Base-by-base conservation (phyloP, 2,888 invertebrate genomes). In the Dicycla oo region DNA sequence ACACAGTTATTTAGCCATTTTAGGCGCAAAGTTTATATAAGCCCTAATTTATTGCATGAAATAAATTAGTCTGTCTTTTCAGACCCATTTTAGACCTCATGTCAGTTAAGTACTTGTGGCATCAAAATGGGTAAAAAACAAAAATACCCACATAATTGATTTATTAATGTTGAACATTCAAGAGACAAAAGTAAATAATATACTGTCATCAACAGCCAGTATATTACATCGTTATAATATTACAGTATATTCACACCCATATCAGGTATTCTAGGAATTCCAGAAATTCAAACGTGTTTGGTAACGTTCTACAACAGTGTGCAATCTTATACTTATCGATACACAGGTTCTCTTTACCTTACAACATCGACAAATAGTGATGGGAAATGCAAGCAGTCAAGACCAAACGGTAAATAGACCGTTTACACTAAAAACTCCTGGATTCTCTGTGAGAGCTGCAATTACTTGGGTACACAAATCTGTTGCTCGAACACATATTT, bases 1-100 rank as follows among this genome's bases (percentile, higher is more conserved):
- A 40, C 4, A 56, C 23, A 62, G 23, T 38, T 43, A 26, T 30
- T 57, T 40, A n/a, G 30, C 30, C 2, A 65, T 56, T 75, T 64
- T 23, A 63, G 15, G 20, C 23, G 0, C 23, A 43, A 68, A 68
- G 45, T 45, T 75, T 68, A 23, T 30, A 40, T 45, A 45, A 51
- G 23, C 13, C n/a, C n/a, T 45, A 56, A 76, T 71, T 71, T 71
- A 70, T 76, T 18, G 40, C 47, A 30, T 34, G 51, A 20, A 53
- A 62, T 65, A 77, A 62, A 71, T 76, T 65, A 47, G 45, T 62
- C 49, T 49, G 34, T 30, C 45, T 45, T 76, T 56, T 56, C 43
- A 56, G 49, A 70, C 38, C 26, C 49, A 34, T 61, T 69, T 61
- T 47, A 62, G 40, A 62, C 26, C 38, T 60, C n/a, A 30, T 51